Base-by-base conservation (phyloP, 2,888 invertebrate genomes). In the Holacanthella duospinosa region DNA sequence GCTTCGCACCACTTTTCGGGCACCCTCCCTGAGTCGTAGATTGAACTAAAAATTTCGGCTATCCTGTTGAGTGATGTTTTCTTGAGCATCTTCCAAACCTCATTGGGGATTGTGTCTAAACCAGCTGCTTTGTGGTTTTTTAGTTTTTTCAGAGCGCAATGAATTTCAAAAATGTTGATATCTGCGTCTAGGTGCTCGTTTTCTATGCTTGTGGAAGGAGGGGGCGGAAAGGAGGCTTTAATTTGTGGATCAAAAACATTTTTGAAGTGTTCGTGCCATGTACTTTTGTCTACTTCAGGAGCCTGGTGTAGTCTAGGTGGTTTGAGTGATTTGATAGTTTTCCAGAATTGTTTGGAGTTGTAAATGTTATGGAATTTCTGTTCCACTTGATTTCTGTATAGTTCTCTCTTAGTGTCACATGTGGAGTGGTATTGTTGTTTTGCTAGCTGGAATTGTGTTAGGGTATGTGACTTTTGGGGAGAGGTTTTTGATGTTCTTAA, bases 51-150 rank as follows among this genome's bases (percentile, higher is more conserved):
- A 21, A n/a, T 16, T 1, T 25, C 19, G 1, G 12, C 1, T 1
- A 36, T n/a, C 36, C 9, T 36, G 9, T 36, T 16, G 36, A 36
- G 36, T 9, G 36, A 36, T 29, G 19, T 43, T 1, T 29, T 3
- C 21, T 43, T 21, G 19, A 61, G 2, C 4, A 19, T 24, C 53
- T 54, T 44, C 64, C 64, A 61, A 1, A 59, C 26, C 59, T 64
- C 61, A 26, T 64, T 64, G 12, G 61, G 58, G 2, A 64, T 64
- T 4, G 48, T 43, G 43, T 63, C 63, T 12, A 6, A 3, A 26
- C 63, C 63, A 24, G 63, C 29, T 16, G 59, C 54, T 36, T 63
- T 63, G 4, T 54, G 28, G 6, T 26, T 43, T 2, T 36, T 4
- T 16, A 62, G 26, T 9, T 44, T 44, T 26, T 48, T 43, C 12